Conservation (phyloP, 2,797 vertebrate genomes). For the Acrocephalus scirpaceus region DNA sequence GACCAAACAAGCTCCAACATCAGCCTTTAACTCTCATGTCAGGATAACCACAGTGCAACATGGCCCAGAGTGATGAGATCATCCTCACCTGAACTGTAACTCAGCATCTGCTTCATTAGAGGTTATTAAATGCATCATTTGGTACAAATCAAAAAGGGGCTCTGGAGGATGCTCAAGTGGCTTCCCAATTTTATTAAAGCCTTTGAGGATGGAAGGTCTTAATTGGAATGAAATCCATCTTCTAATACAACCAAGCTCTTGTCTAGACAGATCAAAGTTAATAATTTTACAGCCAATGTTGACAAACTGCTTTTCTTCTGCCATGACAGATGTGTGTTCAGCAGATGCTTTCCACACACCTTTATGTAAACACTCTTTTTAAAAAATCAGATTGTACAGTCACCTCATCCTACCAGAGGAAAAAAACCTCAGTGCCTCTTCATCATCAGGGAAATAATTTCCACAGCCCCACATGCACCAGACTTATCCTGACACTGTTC, state of each 20-base stretch:
- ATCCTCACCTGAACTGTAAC: background rate
- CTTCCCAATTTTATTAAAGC: background rate
- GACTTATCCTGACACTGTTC: background rate
- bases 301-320: background rate
- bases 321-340: background rate
- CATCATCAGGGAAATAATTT: background rate
- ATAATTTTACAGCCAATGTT: background rate
- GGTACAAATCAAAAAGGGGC: background rate
- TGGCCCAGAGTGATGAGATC: background rate
- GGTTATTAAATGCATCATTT: background rate
- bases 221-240: background rate
- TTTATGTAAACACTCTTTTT: background rate
- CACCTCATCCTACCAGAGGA: background rate
- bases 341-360: background rate
- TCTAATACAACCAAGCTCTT: background rate
- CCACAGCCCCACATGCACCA: background rate
- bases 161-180: background rate
- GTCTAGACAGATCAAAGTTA: background rate
- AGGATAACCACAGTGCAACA: rapidly evolving
- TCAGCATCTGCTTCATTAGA: background rate
- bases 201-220: background rate
- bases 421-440: background rate
- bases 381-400: rapidly evolving
- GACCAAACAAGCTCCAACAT: background rate
- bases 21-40: background rate